Conservation (phyloP, 2,113 vertebrate species). For the Phocoena sinus region DNA sequence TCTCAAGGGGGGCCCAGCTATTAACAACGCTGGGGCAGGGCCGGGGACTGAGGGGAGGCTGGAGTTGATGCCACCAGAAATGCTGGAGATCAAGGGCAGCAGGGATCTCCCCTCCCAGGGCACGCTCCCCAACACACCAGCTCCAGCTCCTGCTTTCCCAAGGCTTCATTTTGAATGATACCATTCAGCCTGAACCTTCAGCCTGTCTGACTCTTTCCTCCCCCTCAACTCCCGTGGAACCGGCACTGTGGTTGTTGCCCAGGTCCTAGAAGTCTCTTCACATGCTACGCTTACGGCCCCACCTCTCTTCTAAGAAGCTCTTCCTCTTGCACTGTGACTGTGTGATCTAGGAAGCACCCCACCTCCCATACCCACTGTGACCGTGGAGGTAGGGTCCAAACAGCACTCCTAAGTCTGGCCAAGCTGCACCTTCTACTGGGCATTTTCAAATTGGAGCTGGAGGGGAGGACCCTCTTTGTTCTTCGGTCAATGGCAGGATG, state of each 20-base stretch:
- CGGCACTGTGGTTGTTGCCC: background rate
- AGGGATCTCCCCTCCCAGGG: background rate
- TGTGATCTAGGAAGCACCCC: background rate
- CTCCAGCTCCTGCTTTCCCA: background rate
- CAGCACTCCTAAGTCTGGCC: background rate
- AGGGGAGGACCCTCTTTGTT: background rate
- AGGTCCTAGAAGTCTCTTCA: background rate
- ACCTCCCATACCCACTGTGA: background rate
- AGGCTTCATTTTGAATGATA: background rate
- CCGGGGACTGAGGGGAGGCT: background rate
- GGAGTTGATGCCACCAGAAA: background rate
- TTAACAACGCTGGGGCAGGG: background rate
- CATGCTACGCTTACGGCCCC: background rate
- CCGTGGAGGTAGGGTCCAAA: background rate
- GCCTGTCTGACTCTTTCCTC: background rate
- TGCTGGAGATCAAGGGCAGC: background rate
- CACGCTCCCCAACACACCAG: background rate
- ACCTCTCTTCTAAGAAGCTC: background rate
- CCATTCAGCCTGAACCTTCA: background rate
- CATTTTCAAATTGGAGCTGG: background rate
- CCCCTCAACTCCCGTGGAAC: background rate
- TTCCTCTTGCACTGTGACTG: background rate
- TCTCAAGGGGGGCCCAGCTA: background rate
- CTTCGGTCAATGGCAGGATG: background rate
- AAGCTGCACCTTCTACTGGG: background rate